phyloP scores from a whole-genome alignment of 23 tunicate species.

The Trididemnum nubilum region DNA sequence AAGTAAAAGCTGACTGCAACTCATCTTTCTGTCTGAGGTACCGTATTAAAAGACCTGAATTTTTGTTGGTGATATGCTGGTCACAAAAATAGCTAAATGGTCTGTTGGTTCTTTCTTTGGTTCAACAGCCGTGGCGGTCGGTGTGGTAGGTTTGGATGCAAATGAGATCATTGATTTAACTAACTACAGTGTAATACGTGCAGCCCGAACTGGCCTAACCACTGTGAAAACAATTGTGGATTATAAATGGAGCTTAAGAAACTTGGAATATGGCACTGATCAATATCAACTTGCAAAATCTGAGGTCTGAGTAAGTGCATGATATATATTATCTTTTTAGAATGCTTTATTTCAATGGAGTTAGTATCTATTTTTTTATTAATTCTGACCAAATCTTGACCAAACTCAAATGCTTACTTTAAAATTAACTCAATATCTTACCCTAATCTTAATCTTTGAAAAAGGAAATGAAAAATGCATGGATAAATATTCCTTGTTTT shows the following conservation, averaged over 20 bases:
- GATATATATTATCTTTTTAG: background rate
- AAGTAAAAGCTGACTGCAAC: no score
- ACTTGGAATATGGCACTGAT: constrained; percentile 10
- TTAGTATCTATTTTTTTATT: no score
- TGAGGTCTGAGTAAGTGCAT: constrained; percentile 48
- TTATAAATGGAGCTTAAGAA: constrained; percentile 62
- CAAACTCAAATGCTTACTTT: background rate
- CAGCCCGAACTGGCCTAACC: constrained; percentile 54
- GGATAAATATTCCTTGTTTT: no score
- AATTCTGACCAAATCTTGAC: no score
- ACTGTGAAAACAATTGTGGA: constrained; percentile 56
- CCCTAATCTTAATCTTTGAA: no score
- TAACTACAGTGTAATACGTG: constrained; percentile 47
- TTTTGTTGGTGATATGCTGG: background rate
- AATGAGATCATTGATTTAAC: constrained; percentile 28
- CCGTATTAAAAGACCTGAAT: no score
- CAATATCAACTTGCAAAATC: constrained; percentile 60
- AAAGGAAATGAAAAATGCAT: no score
- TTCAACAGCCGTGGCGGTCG: background rate
- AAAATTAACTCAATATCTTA: constrained; percentile 12
- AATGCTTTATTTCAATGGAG: no score
- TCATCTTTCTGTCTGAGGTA: no score
- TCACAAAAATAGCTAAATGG: constrained; percentile 25
- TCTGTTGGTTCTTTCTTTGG: background rate
- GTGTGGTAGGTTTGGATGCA: constrained; percentile 30